phyloP scores from a whole-genome alignment of 2,888 invertebrate genomes.

The Eucera pruinosa region DNA sequence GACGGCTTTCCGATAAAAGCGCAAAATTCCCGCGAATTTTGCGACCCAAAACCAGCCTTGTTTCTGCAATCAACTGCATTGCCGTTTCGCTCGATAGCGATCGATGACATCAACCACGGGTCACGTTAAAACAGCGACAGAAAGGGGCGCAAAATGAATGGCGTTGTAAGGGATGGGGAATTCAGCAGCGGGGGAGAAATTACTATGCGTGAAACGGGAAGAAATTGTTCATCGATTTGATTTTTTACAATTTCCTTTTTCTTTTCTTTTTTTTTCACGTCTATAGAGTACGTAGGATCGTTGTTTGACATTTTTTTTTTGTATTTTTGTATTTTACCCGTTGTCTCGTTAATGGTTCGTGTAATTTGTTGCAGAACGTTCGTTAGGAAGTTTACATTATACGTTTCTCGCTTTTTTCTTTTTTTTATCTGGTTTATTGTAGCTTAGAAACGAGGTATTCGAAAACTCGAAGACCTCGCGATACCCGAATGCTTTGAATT shows the following conservation, averaged over 20 bases:
- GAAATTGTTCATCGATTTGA: slow-evolving; percentile 46
- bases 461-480: too few species aligned
- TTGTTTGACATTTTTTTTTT: neutral
- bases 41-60: slow-evolving; percentile 61
- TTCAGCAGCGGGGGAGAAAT: slow-evolving; percentile 41
- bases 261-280: too few species aligned
- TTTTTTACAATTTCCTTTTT: slow-evolving; percentile 8
- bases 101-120: slow-evolving; percentile 57
- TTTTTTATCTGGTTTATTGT: too few species aligned
- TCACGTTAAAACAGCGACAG: slow-evolving; percentile 33
- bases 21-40: slow-evolving; percentile 67
- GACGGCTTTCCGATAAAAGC: slow-evolving; percentile 71
- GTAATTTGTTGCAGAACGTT: too few species aligned
- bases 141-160: neutral
- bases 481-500: too few species aligned
- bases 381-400: too few species aligned
- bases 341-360: too few species aligned
- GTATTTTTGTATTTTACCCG: too few species aligned
- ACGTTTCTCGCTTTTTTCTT: too few species aligned
- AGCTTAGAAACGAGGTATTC: too few species aligned
- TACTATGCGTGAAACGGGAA: slow-evolving; percentile 41
- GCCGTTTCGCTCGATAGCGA: slow-evolving; percentile 62
- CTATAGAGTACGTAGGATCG: too few species aligned
- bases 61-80: slow-evolving; percentile 70
- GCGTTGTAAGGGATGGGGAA: neutral